Percentiles rank a stretch among this genome's conserved stretches.
These are phyloP conservation scores for Emydocephalus ijimae DNA, from an alignment of 2,113 vertebrate species.

Conservation along the genomic window DNA sequence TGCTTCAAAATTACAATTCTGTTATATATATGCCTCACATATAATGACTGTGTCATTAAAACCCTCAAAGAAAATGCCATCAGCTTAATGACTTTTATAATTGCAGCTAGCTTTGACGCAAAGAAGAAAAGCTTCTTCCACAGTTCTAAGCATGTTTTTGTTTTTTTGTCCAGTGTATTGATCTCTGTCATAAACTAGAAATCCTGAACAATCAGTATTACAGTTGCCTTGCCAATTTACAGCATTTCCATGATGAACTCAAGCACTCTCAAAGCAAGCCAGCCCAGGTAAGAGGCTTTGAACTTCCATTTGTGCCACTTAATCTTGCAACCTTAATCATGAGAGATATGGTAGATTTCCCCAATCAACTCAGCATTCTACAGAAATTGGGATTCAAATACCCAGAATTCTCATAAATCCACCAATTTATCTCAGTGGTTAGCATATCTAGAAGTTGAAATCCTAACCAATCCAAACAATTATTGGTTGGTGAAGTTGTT, in stretches of 20 bases:
- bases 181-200: conserved; percentile 78
- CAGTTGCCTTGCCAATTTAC: conserved; percentile 76
- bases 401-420: not conserved
- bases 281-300: conserved; percentile 53
- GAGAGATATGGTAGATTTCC: not conserved
- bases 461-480: not conserved
- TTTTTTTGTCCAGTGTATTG: conserved; percentile 71
- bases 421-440: not conserved
- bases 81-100: not conserved
- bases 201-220: conserved; percentile 78
- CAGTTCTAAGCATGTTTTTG: not conserved
- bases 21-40: not conserved
- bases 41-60: not conserved
- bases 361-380: not conserved
- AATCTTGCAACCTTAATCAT: not conserved
- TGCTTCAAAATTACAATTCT: too few species aligned
- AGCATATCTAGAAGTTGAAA: not conserved
- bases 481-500: not conserved
- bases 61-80: not conserved
- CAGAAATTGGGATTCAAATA: not conserved
- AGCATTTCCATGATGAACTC: conserved; percentile 80
- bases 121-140: not conserved
- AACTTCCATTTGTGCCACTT: not conserved
- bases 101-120: not conserved
- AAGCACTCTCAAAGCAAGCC: conserved; percentile 53